Evolutionary conservation across 37 sponge, comb jelly and placozoan species (phyloP).

Genomic region (Spongilla lacustris): DNA sequence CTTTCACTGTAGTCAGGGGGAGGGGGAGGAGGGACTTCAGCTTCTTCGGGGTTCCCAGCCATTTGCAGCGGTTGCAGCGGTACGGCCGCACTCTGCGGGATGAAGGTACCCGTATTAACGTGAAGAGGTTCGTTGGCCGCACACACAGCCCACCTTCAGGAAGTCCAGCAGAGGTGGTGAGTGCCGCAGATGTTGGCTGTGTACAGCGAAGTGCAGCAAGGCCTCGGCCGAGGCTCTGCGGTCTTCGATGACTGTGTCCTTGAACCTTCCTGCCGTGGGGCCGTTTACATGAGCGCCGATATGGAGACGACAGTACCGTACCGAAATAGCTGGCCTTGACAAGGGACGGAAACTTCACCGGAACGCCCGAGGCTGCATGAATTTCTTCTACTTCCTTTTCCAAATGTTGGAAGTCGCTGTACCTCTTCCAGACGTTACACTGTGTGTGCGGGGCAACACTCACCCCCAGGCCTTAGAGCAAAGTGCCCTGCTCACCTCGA

Average conservation of each 20-base stretch:
- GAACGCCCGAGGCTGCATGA: slow-evolving; percentile 5
- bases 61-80: no score
- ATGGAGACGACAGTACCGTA: no score
- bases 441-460: background rate
- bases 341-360: slow-evolving; percentile 40
- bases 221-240: slow-evolving; percentile 43
- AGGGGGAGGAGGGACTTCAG: no score
- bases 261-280: slow-evolving; percentile 84
- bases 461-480: background rate
- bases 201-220: slow-evolving; percentile 56
- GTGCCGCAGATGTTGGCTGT: slow-evolving; percentile 26
- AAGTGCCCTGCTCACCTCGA: slow-evolving; percentile 32
- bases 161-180: slow-evolving; percentile 46
- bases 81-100: no score
- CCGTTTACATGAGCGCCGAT: background rate
- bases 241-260: slow-evolving; percentile 76
- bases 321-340: slow-evolving; percentile 78
- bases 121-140: no score
- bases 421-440: slow-evolving; percentile 65
- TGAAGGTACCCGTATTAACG: no score
- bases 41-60: no score
- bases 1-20: no score
- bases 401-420: slow-evolving; percentile 66
- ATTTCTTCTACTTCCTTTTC: slow-evolving; percentile 49
- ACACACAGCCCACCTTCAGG: slow-evolving; percentile 51